phyloP scores from a whole-genome alignment of 1,140 invertebrate species.

The Pectinophora gossypiella region DNA sequence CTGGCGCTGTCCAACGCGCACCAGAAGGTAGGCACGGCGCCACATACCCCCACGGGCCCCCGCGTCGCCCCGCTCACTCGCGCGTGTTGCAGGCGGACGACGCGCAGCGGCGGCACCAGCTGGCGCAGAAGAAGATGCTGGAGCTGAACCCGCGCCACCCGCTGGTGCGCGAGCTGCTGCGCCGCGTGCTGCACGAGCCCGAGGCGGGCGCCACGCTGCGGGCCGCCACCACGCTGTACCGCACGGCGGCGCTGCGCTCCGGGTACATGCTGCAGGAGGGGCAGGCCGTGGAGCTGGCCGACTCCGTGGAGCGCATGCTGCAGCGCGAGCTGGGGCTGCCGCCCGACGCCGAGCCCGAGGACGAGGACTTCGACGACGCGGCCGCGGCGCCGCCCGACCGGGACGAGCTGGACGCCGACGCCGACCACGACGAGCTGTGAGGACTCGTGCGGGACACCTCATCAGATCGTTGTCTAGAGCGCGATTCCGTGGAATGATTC shows the following conservation, averaged over 20 bases:
- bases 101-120: slow-evolving; percentile 92
- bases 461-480: no score
- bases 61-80: not conserved
- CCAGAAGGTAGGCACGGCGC: slow-evolving; percentile 88
- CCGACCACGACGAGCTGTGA: slow-evolving; percentile 35
- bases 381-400: slow-evolving; percentile 13
- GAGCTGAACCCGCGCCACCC: slow-evolving; percentile 99
- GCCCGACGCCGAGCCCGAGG: slow-evolving; percentile 33
- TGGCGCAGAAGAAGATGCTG: slow-evolving; percentile 97
- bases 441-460: not conserved
- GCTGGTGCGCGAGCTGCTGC: slow-evolving; percentile 92
- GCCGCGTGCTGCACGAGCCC: slow-evolving; percentile 86
- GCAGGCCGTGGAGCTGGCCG: slow-evolving; percentile 52
- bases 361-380: slow-evolving; percentile 9
- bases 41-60: no score
- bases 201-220: slow-evolving; percentile 89
- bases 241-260: slow-evolving; percentile 90
- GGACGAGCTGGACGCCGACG: slow-evolving; percentile 16
- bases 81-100: slow-evolving; percentile 85
- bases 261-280: slow-evolving; percentile 64
- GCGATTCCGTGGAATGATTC: no score
- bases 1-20: slow-evolving; percentile 97
- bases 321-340: slow-evolving; percentile 44
- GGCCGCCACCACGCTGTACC: slow-evolving; percentile 94
- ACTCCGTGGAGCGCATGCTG: slow-evolving; percentile 53